A percentile compares a stretch with the other conserved stretches of the same genome.
These are phyloP conservation scores for Vireo griseus DNA, from an alignment of 2,797 vertebrate genomes.

Conservation along the genomic window DNA sequence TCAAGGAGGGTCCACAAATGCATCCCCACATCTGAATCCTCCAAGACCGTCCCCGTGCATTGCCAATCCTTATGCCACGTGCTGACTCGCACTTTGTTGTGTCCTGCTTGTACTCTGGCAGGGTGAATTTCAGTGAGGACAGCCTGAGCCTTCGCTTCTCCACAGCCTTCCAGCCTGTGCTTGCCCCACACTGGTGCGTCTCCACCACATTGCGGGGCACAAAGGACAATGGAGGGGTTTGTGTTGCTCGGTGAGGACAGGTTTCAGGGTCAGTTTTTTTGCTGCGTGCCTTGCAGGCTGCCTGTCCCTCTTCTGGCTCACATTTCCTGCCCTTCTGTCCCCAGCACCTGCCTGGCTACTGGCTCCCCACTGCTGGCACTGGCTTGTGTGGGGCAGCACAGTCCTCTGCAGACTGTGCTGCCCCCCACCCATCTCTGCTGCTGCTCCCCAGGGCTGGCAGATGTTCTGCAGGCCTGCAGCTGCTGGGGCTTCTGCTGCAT, in stretches of 20 bases:
- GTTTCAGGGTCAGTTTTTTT: not conserved
- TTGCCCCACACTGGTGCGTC: rapidly evolving
- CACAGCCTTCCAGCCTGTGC: not conserved
- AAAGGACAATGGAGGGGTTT: rapidly evolving
- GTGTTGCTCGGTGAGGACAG: rapidly evolving
- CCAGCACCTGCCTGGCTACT: not conserved
- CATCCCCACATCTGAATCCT: not conserved
- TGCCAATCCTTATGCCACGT: rapidly evolving
- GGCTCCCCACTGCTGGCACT: rapidly evolving
- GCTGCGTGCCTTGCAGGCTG: rapidly evolving
- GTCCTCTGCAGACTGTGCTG: rapidly evolving
- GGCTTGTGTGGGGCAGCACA: too few species aligned
- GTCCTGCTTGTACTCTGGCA: not conserved
- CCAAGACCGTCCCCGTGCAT: not conserved
- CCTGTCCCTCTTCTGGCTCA: not conserved
- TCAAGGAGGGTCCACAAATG: not conserved
- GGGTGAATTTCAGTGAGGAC: not conserved
- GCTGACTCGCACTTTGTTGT: not conserved
- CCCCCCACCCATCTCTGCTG: not conserved
- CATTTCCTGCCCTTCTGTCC: not conserved
- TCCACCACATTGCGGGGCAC: rapidly evolving
- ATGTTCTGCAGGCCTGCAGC: not conserved
- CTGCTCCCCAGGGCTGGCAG: not conserved
- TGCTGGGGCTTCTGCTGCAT: not conserved
- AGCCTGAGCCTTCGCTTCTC: not conserved